These are phyloP conservation scores for Mesitornis unicolor DNA, from an alignment of 2,113 vertebrate species.

Conservation along the genomic window DNA sequence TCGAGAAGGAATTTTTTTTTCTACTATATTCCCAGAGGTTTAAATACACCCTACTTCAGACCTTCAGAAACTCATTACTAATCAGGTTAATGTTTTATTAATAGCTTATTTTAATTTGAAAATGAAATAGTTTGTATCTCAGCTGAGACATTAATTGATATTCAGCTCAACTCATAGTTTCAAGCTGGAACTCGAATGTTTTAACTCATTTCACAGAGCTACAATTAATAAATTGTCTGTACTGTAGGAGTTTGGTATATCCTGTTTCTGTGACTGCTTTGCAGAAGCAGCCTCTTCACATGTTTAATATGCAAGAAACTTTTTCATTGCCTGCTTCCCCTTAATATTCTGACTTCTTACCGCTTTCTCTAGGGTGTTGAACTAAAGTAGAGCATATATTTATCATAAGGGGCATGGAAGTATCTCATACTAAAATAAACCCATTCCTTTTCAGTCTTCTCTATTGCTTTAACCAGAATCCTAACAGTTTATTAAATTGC, in stretches of 20 bases:
- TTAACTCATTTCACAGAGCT: not conserved
- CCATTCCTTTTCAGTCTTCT: not conserved
- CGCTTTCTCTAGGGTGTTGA: not conserved
- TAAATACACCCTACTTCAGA: not conserved
- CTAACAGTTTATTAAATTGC: not conserved
- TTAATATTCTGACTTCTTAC: not conserved
- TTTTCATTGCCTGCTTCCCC: not conserved
- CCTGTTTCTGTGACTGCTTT: not conserved
- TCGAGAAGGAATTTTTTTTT: not conserved
- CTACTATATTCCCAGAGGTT: not conserved
- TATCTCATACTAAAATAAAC: not conserved
- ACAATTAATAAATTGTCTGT: not conserved
- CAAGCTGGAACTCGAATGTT: not conserved
- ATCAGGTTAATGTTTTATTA: not conserved
- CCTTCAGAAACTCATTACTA: not conserved
- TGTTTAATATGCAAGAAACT: not conserved
- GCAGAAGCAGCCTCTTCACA: not conserved
- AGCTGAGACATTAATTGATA: not conserved
- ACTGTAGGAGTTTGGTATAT: not conserved
- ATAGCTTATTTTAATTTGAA: conserved; percentile 6
- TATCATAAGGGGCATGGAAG: not conserved
- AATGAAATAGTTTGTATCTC: not conserved
- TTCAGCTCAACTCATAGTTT: not conserved
- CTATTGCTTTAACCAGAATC: not conserved
- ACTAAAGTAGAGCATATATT: not conserved